Percentiles rank a stretch among this genome's conserved stretches.
phyloP scores from a whole-genome alignment of 2,888 invertebrate species.

The Mactromeris polynyma region DNA sequence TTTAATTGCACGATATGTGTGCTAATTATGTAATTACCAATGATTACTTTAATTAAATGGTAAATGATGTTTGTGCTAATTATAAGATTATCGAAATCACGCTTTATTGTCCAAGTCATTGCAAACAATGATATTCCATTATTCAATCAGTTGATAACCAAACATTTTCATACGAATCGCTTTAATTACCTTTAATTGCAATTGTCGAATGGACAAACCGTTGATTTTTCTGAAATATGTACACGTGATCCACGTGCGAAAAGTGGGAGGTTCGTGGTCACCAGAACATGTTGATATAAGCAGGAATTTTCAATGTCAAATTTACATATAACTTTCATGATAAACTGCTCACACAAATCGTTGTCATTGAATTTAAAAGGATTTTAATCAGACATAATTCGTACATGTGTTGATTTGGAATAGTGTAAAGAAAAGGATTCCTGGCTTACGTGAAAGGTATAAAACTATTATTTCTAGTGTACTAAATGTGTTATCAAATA shows the following conservation, averaged over 20 bases:
- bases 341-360: background rate
- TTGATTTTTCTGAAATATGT: background rate
- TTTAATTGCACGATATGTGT: no score
- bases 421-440: background rate
- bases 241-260: slow-evolving; percentile 32
- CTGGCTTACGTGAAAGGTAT: background rate
- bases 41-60: no score
- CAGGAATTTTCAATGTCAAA: background rate
- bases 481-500: background rate
- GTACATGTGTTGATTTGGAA: background rate
- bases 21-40: no score
- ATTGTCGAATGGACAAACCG: background rate
- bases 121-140: background rate
- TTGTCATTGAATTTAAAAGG: background rate
- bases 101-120: no score
- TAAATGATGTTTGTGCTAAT: no score
- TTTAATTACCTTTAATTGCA: background rate
- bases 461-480: no score
- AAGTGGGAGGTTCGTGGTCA: background rate
- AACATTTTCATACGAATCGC: background rate
- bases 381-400: background rate
- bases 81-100: no score
- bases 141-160: background rate
- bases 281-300: background rate
- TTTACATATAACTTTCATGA: background rate